phyloP scores from a whole-genome alignment of 2,888 invertebrate species.

The Thumatha senex region DNA sequence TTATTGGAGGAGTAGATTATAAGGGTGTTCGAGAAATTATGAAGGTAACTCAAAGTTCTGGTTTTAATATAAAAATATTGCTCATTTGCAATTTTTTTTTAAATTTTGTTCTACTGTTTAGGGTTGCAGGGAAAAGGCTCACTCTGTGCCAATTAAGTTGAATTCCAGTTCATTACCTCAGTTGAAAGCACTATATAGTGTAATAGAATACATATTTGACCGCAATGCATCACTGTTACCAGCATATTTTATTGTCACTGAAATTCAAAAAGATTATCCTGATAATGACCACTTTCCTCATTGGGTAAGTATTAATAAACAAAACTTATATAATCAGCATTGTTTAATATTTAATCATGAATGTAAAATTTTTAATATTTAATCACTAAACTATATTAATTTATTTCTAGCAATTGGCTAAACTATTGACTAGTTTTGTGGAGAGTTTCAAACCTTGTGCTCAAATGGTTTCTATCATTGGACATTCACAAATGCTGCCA shows the following conservation, averaged over 20 bases:
- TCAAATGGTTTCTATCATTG: slow-evolving; percentile 97
- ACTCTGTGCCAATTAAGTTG: slow-evolving; percentile 89
- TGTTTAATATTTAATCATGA: neutral
- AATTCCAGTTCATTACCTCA: slow-evolving; percentile 93
- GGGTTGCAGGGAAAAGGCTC: slow-evolving; percentile 95
- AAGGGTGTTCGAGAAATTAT: slow-evolving; percentile 97
- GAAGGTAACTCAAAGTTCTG: slow-evolving; percentile 83
- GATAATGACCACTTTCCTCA: slow-evolving; percentile 93
- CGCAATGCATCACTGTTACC: slow-evolving; percentile 95
- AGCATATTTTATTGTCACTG: slow-evolving; percentile 97
- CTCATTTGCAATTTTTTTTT: neutral
- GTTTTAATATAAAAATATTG: too few species aligned
- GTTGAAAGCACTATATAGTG: slow-evolving; percentile 90
- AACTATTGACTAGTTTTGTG: slow-evolving; percentile 93
- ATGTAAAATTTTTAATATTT: neutral
- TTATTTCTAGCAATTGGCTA: slow-evolving; percentile 89
- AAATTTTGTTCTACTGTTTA: slow-evolving; percentile 49
- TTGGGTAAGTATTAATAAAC: slow-evolving; percentile 87
- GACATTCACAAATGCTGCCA: slow-evolving; percentile 95
- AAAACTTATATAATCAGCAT: neutral
- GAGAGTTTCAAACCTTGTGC: slow-evolving; percentile 97
- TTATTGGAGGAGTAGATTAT: slow-evolving; percentile 96
- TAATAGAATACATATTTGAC: slow-evolving; percentile 95
- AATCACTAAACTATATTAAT: slow-evolving; percentile 4
- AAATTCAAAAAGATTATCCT: slow-evolving; percentile 94